Evolutionary conservation across 2,797 vertebrate species (phyloP), one percentile per base, ranked within the genome.

Genomic region (Myripristis murdjan): DNA sequence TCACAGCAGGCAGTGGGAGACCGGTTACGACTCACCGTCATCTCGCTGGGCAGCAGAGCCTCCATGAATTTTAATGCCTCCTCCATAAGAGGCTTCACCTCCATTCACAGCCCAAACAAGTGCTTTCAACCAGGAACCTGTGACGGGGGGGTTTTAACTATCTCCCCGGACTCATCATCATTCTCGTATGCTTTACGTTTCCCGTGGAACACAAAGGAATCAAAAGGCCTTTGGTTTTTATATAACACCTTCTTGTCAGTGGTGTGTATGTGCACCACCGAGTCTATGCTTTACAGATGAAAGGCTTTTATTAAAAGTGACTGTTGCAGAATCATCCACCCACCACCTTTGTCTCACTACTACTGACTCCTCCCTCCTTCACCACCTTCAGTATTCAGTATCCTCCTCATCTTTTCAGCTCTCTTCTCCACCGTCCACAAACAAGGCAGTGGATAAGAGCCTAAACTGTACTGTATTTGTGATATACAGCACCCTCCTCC

Each of bases 11-110:
- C 70, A 61, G 87, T 82, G 76, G 83, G 83, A 84, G 81, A 82
- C 72, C 60, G 67, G 75, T 63, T 74, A 84, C 60, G 37, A 83
- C 64, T 79, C 64, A 18, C 48, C 73, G 44, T 75, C 70, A 60
- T 64, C 75, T 90, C 73, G 79, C 64, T 81, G 79, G 66, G 41
- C 78, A 41, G 57, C 73, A 54, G 64, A 79, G 73, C 70, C 61
- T 83, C 70, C 56, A 67, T 83, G 76, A 84, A 90, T 90, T 85
- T 84, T 23, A 85, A 88, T 86, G 81, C 89, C 85, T 89, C 84
- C 83, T 76, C 78, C 80, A 75, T 82, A 73, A 73, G 70, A 86
- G 87, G 87, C 70, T 82, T 88, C 82, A 91, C 82, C 87, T 89
- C 75, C 46, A 51, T 76, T 87, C 56, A 49, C 64, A 75, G 86